Conservation (phyloP, 1,140 invertebrate genomes). For the Heliconius hewitsoni region DNA sequence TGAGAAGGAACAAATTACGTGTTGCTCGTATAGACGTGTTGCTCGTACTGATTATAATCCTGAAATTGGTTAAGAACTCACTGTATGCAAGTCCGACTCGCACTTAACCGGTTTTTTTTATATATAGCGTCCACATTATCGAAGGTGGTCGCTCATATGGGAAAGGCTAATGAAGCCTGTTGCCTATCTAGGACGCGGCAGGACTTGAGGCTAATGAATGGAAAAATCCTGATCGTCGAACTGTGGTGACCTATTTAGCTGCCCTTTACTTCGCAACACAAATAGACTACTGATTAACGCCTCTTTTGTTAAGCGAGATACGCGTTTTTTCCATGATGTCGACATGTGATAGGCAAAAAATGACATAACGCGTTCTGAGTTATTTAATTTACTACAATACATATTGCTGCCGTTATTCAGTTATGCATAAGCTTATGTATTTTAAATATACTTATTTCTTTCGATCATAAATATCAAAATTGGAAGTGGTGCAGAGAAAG, state of each 20-base stretch:
- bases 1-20: too few species aligned
- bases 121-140: slow-evolving; percentile 13
- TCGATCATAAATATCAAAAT: too few species aligned
- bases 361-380: background rate
- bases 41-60: too few species aligned
- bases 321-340: slow-evolving; percentile 3
- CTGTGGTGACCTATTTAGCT: slow-evolving; percentile 70
- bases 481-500: too few species aligned
- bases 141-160: slow-evolving; percentile 28
- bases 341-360: background rate
- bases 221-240: slow-evolving; percentile 70
- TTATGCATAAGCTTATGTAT: too few species aligned
- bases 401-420: too few species aligned
- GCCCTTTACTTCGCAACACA: slow-evolving; percentile 61
- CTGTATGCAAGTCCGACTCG: too few species aligned
- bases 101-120: background rate
- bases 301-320: slow-evolving; percentile 31
- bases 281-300: slow-evolving; percentile 48
- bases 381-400: background rate
- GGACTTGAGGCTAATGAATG: slow-evolving; percentile 65
- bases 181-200: slow-evolving; percentile 61
- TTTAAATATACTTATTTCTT: too few species aligned
- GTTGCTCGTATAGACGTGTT: too few species aligned
- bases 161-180: slow-evolving; percentile 56
- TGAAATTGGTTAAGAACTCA: too few species aligned